phyloP scores from a whole-genome alignment of 1,140 invertebrate species.

The Elymnias hypermnestra region DNA sequence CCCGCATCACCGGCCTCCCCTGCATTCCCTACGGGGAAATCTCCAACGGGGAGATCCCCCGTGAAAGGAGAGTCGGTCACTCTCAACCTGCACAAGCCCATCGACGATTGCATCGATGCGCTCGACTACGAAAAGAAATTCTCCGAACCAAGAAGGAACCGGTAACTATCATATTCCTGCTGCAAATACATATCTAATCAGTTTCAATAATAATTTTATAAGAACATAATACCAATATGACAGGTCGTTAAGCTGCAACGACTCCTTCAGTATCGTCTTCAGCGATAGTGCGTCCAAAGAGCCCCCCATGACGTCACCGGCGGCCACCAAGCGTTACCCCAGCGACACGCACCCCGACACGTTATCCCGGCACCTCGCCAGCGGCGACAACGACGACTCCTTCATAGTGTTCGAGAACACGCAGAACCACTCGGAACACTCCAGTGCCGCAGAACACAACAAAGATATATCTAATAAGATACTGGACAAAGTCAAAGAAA shows the following conservation, averaged over 20 bases:
- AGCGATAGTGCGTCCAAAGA: slow-evolving; percentile 43
- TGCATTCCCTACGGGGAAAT: too few relatives aligned
- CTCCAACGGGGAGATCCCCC: slow-evolving; percentile 18
- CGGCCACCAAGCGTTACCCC: slow-evolving; percentile 5
- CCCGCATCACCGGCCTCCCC: slow-evolving; percentile 20
- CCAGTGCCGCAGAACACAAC: slow-evolving; percentile 25
- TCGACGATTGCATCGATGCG: slow-evolving; percentile 45
- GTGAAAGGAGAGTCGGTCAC: slow-evolving; percentile 31
- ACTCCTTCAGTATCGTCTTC: slow-evolving; percentile 65
- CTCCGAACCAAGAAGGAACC: slow-evolving; percentile 37
- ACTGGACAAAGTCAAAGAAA: slow-evolving; percentile 46
- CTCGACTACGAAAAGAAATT: slow-evolving; percentile 43
- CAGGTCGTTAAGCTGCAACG: slow-evolving; percentile 68
- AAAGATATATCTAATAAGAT: slow-evolving; percentile 35
- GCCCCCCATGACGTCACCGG: slow-evolving; percentile 10
- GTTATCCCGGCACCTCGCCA: slow-evolving; percentile 16
- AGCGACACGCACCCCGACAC: slow-evolving; percentile 14
- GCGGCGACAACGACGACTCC: slow-evolving; percentile 62
- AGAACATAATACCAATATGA: slow-evolving; percentile 9
- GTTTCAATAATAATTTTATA: slow-evolving; percentile 3
- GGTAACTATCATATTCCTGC: slow-evolving; percentile 19
- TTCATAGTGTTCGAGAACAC: slow-evolving; percentile 78
- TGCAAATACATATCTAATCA: too few relatives aligned
- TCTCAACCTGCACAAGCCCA: slow-evolving; percentile 39
- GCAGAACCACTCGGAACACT: slow-evolving; percentile 17